Base-by-base conservation (phyloP, 2,797 vertebrate genomes). In the Brachymystax lenok region DNA sequence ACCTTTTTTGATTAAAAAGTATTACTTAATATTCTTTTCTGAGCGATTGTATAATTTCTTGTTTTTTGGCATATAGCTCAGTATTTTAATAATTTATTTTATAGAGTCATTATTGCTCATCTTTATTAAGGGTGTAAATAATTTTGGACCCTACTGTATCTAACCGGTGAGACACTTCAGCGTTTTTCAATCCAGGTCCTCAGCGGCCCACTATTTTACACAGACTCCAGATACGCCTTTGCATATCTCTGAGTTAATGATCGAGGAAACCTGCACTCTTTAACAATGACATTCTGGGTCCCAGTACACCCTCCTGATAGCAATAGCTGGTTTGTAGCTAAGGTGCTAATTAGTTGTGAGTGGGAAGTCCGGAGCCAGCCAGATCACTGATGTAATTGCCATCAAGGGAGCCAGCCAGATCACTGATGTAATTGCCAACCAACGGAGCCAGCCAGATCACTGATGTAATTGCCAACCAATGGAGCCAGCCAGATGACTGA, bases 321-420 rank as follows among this genome's bases (percentile, higher is more conserved):
- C 81, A 78, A 79, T 83, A 88, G 84, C 83, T 88, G 84, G 28
- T 81, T 86, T 73, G 69, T 74, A 83, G 82, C 76, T 51, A 21
- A 61, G 82, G 79, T 76, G 85, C 81, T 81, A 77, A 66, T 82
- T 84, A 84, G 77, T 74, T 71, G 69, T 82, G 83, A 75, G 86
- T 70, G 73, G 56, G 16, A 33, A 51, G 74, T 50, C 10, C 6
- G 28, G 14, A 6, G 40, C 21, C 69, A 69, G 75, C 73, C 52
- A 82, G 54, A 17, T 59, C 73, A 19, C 66, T 82, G 85, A 79
- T 79, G 54, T 83, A 81, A 54, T 33, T 51, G 64, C 10, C 6
- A 12, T 28, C 2, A 12, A 8, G 21, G 28, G 14, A 6, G 40
- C 21, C 69, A 69, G 75, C 73, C 52, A 82, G 54, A 17, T 59